These are phyloP conservation scores for Cydia splendana DNA, from an alignment of 1,140 invertebrate species.

Conservation along the genomic window DNA sequence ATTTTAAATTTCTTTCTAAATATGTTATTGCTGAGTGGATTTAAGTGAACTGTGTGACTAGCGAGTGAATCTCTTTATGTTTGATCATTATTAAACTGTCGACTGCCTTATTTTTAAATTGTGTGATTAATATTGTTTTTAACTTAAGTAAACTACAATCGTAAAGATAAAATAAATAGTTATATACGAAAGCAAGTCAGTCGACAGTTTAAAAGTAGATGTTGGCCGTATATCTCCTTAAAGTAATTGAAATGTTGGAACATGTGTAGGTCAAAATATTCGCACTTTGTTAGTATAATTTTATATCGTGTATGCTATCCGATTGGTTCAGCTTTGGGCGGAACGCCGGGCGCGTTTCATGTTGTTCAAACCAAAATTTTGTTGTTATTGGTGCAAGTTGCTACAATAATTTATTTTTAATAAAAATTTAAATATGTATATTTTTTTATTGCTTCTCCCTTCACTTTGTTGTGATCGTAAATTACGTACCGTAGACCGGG, in stretches of 20 bases:
- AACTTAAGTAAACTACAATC: too few species aligned
- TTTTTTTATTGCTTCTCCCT: background rate
- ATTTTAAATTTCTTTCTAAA: background rate
- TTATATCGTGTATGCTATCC: constrained; percentile 60
- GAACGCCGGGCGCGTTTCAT: constrained; percentile 58
- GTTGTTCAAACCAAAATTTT: constrained; percentile 78
- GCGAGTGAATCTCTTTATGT: constrained; percentile 18
- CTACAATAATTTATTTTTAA: constrained; percentile 80
- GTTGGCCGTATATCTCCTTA: constrained; percentile 12
- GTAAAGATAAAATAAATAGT: background rate
- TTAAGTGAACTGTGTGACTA: constrained; percentile 11
- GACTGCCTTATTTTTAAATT: background rate
- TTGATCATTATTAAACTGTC: constrained; percentile 11
- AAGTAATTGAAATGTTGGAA: constrained; percentile 6
- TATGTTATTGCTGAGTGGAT: background rate
- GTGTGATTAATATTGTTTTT: background rate
- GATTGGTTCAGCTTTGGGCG: constrained; percentile 68
- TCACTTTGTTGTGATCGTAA: background rate
- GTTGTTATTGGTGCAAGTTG: constrained; percentile 79
- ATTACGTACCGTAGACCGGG: too few species aligned
- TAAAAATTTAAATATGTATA: constrained; percentile 62
- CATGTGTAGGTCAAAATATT: constrained; percentile 46
- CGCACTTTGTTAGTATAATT: constrained; percentile 64
- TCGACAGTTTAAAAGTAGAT: constrained; percentile 5
- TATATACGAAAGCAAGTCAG: background rate